Percentiles rank a stretch among this genome's conserved stretches.
phyloP scores from a whole-genome alignment of 2,797 vertebrate species.

The Macroramphosus scolopax region DNA sequence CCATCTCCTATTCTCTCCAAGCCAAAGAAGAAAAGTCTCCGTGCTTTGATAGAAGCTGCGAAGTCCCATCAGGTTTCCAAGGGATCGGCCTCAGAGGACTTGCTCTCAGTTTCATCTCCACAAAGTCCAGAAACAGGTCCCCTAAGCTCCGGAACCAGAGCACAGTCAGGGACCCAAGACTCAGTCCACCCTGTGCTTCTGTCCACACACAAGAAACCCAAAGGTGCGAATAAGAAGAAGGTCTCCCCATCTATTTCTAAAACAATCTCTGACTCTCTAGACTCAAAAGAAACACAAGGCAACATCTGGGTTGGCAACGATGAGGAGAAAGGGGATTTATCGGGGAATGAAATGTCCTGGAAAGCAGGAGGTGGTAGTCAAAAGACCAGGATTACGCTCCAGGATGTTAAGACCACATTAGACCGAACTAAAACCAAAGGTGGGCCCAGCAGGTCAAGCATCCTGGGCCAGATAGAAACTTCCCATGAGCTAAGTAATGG shows the following conservation, averaged over 20 bases:
- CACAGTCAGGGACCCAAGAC: constrained; percentile 4
- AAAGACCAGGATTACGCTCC: constrained; percentile 42
- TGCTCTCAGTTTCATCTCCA: neutral
- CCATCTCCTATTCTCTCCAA: constrained; percentile 20
- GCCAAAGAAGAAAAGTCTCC: constrained; percentile 43
- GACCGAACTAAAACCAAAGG: constrained; percentile 19
- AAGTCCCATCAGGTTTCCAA: constrained; percentile 27
- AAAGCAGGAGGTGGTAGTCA: constrained; percentile 13
- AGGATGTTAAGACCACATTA: constrained; percentile 49
- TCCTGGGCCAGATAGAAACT: constrained; percentile 24
- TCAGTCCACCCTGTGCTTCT: neutral
- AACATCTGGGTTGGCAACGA: constrained; percentile 6
- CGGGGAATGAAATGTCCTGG: constrained; percentile 8
- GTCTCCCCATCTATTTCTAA: neutral
- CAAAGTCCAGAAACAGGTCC: neutral
- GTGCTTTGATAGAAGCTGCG: constrained; percentile 49
- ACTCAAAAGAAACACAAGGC: constrained; percentile 1
- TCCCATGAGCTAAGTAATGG: neutral
- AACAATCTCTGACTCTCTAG: constrained; percentile 1
- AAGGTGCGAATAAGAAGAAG: constrained; percentile 30
- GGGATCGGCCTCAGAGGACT: constrained; percentile 9
- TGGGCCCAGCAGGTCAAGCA: constrained; percentile 6
- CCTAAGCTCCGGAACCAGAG: neutral
- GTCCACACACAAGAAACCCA: constrained; percentile 21
- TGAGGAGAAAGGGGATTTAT: constrained; percentile 1